A percentile compares a stretch with the other conserved stretches of the same genome.
Evolutionary conservation across 2,797 vertebrate genomes (phyloP).

Genomic region (Ptychadena robeensis): DNA sequence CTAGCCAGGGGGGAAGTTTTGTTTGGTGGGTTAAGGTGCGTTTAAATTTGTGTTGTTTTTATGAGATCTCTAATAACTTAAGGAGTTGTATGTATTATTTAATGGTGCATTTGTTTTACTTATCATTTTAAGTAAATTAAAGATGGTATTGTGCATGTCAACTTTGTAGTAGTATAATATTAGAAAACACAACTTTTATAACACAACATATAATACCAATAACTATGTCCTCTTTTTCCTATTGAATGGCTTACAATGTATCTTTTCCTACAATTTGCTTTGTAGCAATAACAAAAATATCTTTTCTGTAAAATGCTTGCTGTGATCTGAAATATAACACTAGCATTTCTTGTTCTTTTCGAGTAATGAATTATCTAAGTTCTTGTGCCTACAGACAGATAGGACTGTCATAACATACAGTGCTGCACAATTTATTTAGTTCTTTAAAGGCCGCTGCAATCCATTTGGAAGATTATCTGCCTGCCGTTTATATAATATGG

Average conservation of each 20-base stretch:
- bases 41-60: not conserved
- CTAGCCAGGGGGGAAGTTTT: no score
- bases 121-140: not conserved
- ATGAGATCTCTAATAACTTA: not conserved
- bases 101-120: not conserved
- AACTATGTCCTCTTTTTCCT: not conserved
- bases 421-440: conserved; percentile 3
- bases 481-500: conserved; percentile 5
- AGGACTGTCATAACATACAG: not conserved
- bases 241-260: not conserved
- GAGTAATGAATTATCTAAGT: not conserved
- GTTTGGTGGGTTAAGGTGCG: no score
- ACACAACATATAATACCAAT: not conserved
- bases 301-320: no score
- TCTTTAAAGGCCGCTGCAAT: not conserved
- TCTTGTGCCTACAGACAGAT: not conserved
- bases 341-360: not conserved
- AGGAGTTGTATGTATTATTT: not conserved
- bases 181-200: not conserved
- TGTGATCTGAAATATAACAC: not conserved
- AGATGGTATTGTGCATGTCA: not conserved
- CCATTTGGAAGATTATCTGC: conserved; percentile 1
- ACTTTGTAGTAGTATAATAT: not conserved
- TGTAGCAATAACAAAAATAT: not conserved
- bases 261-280: not conserved